phyloP scores from a whole-genome alignment of 2,888 invertebrate genomes.

The Gymnosoma rotundatum region DNA sequence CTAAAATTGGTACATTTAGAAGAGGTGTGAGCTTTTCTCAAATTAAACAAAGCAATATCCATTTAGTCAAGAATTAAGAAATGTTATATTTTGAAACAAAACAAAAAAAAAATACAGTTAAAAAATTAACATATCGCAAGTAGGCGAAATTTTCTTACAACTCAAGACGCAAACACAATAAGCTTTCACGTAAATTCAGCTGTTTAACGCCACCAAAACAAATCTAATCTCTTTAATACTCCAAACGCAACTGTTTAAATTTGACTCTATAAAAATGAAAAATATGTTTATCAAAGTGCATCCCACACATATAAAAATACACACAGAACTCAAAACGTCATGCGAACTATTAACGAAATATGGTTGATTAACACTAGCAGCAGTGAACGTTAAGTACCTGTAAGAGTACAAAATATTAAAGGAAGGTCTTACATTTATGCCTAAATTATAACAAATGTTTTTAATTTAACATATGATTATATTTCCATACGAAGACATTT shows the following conservation, averaged over 20 bases:
- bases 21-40: no score
- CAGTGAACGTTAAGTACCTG: not conserved
- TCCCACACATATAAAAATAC: slow-evolving; percentile 15
- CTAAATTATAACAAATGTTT: slow-evolving; percentile 27
- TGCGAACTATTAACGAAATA: not conserved
- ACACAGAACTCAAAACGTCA: not conserved
- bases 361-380: not conserved
- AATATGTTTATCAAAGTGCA: slow-evolving; percentile 40
- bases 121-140: no score
- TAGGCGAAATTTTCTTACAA: not conserved
- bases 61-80: no score
- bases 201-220: slow-evolving; percentile 23
- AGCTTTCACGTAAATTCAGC: slow-evolving; percentile 2
- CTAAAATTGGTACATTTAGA: no score
- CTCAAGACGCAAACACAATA: slow-evolving; percentile 11
- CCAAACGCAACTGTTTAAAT: slow-evolving; percentile 47
- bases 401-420: slow-evolving; percentile 33
- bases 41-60: no score
- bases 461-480: slow-evolving; percentile 13
- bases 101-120: no score
- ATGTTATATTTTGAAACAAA: no score
- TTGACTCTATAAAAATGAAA: slow-evolving; percentile 22
- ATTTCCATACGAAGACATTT: slow-evolving; percentile 7
- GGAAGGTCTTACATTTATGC: slow-evolving; percentile 17
- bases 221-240: not conserved